Evolutionary conservation across 1,140 invertebrate genomes (phyloP), one percentile per base, ranked within the genome.

Genomic region (Drosophila simulans): DNA sequence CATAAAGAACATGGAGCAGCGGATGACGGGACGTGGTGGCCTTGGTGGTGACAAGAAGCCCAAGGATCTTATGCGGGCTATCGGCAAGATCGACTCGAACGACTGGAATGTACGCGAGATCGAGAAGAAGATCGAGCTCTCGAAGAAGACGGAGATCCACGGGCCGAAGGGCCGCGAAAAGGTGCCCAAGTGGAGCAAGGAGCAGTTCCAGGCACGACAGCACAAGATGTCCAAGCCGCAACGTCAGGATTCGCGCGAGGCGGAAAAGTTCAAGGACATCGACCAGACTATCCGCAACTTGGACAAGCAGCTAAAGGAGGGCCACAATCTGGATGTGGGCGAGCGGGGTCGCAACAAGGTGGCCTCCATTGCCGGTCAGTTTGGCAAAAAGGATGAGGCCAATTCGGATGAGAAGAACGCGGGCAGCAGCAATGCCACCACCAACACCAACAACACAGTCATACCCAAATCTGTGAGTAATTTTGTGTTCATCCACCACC

Each of bases 81-180:
- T 98, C 66, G 97, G 97, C 76, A 97, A 97, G 93, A 97, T 98
- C 56, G 96, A 98, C 84, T 96, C 96, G 72, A 96, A 95, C 43
- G 97, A 98, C 93, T 98, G 97, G 97, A 98, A 98, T 92, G 95
- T 98, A 4, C 96, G 97, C 72, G 95, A 97, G 91, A 97, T 98
- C 25, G 97, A 98, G 84, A 96, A 97, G 80, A 98, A 98, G 93
- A 97, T 98, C 7, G 94, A 96, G 80, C 96, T 97, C 91, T 97
- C 96, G 77, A 96, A 96, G 91, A 92, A 92, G 58, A 91, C 91
- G 0, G 92, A 92, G 69, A 94, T 96, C 83, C 95, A 95, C 17
- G 94, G 95, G 72, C 95, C 95, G 15, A 92, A 92, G 56, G 90
- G 91, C 0, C 94, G 96, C 22, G 96, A 97, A 84, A 95, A 95